Conservation (phyloP, 2,113 vertebrate genomes). For the Calypte anna region DNA sequence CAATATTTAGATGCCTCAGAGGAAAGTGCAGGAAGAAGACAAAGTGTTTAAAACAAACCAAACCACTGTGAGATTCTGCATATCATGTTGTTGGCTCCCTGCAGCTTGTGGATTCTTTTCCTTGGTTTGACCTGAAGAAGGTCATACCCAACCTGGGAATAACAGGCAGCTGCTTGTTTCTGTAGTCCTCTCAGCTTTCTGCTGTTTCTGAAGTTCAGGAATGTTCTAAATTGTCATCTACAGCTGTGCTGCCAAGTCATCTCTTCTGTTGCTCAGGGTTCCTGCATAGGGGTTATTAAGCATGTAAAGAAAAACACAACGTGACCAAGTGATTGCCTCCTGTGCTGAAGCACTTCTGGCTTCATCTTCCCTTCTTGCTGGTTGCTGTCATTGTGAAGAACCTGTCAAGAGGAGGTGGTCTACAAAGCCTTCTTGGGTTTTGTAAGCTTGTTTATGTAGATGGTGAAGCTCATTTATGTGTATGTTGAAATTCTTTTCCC, state of each 20-base stretch:
- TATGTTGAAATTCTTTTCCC: background rate
- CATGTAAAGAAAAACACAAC: background rate
- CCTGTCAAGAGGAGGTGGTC: background rate
- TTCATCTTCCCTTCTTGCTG: background rate
- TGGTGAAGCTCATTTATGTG: background rate
- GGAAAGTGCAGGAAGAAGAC: background rate
- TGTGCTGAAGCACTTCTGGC: background rate
- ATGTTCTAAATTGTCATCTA: background rate
- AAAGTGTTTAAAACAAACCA: background rate
- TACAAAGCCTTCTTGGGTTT: background rate
- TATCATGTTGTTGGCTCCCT: background rate
- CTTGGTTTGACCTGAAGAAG: background rate
- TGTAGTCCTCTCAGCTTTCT: background rate
- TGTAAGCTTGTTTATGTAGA: background rate
- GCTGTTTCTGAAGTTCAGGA: background rate
- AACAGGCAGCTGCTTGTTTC: background rate
- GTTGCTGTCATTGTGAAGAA: background rate
- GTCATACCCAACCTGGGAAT: background rate
- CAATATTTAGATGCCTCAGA: background rate
- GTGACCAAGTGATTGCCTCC: fast-evolving
- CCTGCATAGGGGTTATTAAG: background rate
- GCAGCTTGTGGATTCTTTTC: background rate
- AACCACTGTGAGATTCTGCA: background rate
- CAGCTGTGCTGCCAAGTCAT: background rate
- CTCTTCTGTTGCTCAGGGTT: background rate